Evolutionary conservation across 1,140 invertebrate species (phyloP).

Genomic region (Brachionus calyciflorus): DNA sequence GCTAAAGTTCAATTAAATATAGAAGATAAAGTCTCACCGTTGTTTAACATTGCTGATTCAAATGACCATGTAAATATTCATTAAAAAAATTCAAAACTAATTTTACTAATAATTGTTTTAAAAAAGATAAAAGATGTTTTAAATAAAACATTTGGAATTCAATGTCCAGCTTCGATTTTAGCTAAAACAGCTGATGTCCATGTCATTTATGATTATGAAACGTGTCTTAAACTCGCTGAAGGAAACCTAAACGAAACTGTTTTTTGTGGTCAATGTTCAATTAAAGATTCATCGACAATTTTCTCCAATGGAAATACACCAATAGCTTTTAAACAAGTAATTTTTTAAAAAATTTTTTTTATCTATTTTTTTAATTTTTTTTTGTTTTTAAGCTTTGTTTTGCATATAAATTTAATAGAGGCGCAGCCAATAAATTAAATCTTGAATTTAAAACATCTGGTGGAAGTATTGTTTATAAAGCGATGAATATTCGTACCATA

Average conservation of each 20-base stretch:
- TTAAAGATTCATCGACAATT: neutral
- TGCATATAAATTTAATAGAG: constrained; percentile 30
- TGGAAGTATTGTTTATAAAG: neutral
- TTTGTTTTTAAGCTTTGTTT: constrained; percentile 33
- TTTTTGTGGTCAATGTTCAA: constrained; percentile 45
- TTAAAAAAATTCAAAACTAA: neutral
- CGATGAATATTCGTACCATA: neutral
- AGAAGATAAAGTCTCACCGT: neutral
- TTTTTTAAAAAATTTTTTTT: neutral
- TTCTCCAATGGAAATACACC: neutral
- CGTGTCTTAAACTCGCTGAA: neutral
- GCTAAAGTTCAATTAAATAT: neutral
- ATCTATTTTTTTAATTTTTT: neutral
- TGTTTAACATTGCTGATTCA: neutral
- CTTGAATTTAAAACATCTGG: neutral
- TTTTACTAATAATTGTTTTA: no score
- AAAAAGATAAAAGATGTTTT: neutral
- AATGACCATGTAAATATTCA: neutral
- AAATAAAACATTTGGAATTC: constrained; percentile 11
- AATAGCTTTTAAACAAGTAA: constrained; percentile 27
- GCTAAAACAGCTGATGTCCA: neutral
- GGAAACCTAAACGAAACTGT: neutral
- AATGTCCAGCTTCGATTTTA: constrained; percentile 27
- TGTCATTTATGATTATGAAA: constrained; percentile 23
- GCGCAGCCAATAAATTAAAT: neutral